Evolutionary conservation across 2,113 vertebrate genomes (phyloP).

Genomic region (Danionella cerebrum): DNA sequence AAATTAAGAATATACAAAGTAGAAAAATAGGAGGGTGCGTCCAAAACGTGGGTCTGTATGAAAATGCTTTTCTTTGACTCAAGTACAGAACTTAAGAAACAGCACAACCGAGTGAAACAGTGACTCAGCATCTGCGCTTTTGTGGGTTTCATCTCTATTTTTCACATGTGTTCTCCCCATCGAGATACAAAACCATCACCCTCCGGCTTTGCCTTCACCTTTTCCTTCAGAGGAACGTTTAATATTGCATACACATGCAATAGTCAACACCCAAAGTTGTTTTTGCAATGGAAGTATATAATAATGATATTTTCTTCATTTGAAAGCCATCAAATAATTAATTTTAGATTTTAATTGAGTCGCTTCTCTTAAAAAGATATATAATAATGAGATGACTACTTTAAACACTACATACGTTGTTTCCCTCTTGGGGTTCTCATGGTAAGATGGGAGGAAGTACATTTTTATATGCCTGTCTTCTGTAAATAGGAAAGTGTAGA

Average conservation of each 20-base stretch:
- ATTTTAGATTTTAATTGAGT: slow-evolving; percentile 33
- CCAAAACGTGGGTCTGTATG: too few species aligned
- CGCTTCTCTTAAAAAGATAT: slow-evolving; percentile 22
- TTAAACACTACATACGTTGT: slow-evolving; percentile 9
- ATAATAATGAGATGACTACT: background rate
- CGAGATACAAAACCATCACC: background rate
- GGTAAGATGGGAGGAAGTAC: slow-evolving; percentile 25
- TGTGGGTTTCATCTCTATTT: too few species aligned
- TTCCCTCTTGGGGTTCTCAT: background rate
- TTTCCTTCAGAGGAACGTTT: slow-evolving; percentile 12
- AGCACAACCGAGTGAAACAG: too few species aligned
- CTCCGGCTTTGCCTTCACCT: background rate
- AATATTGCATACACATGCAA: slow-evolving; percentile 35
- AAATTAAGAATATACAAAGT: too few species aligned
- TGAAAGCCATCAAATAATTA: slow-evolving; percentile 34
- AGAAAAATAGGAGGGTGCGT: too few species aligned
- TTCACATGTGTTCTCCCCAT: background rate
- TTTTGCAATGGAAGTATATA: slow-evolving; percentile 38
- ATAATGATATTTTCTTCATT: slow-evolving; percentile 37
- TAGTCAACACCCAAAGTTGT: slow-evolving; percentile 38
- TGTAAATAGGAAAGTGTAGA: slow-evolving; percentile 45
- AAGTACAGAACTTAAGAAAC: too few species aligned
- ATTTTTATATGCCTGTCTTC: slow-evolving; percentile 41
- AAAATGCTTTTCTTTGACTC: too few species aligned
- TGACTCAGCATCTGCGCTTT: too few species aligned